Evolutionary conservation across 2,113 vertebrate genomes (phyloP).

Genomic region (cattle (Bos taurus)): DNA sequence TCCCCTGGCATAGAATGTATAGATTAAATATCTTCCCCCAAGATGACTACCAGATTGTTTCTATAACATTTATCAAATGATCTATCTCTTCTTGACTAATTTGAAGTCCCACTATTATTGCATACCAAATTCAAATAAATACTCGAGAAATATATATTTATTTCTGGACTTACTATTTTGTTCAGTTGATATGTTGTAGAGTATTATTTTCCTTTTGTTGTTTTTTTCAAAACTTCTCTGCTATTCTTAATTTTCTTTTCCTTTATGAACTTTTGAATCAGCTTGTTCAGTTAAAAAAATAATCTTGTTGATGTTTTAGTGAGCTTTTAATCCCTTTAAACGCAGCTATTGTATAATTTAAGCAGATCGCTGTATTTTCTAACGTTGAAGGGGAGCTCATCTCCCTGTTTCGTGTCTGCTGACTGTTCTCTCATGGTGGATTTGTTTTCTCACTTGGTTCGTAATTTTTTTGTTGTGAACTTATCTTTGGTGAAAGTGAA

Average conservation of each 20-base stretch:
- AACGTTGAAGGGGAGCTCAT: accelerated
- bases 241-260: background rate
- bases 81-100: background rate
- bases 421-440: background rate
- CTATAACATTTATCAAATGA: background rate
- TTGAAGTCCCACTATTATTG: background rate
- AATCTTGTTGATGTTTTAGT: background rate
- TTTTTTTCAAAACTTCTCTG: background rate
- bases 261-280: background rate
- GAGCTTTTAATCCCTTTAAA: background rate
- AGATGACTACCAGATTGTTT: background rate
- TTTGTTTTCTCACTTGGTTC: background rate
- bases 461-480: background rate
- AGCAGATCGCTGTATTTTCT: background rate
- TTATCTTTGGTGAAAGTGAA: background rate
- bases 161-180: background rate
- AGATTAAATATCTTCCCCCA: background rate
- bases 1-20: background rate
- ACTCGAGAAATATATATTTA: background rate
- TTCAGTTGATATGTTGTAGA: background rate
- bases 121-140: background rate
- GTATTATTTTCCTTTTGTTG: background rate
- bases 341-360: background rate
- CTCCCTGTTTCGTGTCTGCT: background rate
- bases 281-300: background rate